Evolutionary conservation across 2,113 vertebrate genomes (phyloP).

Genomic region (Stegastes partitus): DNA sequence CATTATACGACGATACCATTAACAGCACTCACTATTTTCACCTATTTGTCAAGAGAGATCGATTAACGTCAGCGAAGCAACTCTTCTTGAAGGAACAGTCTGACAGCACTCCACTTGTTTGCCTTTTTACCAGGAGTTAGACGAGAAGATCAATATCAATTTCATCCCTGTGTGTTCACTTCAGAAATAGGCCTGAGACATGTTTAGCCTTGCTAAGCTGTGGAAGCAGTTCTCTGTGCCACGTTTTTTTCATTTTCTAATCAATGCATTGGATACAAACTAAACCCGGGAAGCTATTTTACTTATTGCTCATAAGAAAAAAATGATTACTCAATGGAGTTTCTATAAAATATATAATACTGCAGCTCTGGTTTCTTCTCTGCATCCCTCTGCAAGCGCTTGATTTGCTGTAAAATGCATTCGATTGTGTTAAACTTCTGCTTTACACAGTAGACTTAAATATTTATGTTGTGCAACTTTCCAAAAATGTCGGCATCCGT

Average conservation of each 20-base stretch:
- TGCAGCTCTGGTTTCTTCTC: neutral
- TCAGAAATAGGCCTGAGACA: slow-evolving; percentile 25
- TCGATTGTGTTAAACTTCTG: neutral
- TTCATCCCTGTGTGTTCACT: slow-evolving; percentile 23
- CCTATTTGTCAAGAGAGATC: slow-evolving; percentile 2
- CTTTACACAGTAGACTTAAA: neutral
- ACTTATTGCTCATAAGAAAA: neutral
- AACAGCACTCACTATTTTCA: slow-evolving; percentile 8
- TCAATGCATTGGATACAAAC: slow-evolving; percentile 1
- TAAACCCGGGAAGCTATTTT: neutral
- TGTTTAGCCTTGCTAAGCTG: slow-evolving; percentile 33
- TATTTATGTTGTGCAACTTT: slow-evolving; percentile 38
- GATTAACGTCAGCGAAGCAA: slow-evolving; percentile 16
- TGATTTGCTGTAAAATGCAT: neutral
- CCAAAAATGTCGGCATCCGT: slow-evolving; percentile 4
- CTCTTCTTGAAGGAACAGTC: slow-evolving; percentile 11
- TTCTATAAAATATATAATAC: neutral
- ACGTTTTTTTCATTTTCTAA: slow-evolving; percentile 1
- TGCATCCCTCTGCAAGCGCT: neutral
- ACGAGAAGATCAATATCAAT: slow-evolving; percentile 48
- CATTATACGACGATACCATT: neutral
- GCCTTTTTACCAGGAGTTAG: neutral
- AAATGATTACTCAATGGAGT: neutral
- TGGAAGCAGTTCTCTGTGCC: neutral
- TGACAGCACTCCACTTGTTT: slow-evolving; percentile 30